phyloP scores from a whole-genome alignment of 2,113 vertebrate genomes.

The Ellobius talpinus region DNA sequence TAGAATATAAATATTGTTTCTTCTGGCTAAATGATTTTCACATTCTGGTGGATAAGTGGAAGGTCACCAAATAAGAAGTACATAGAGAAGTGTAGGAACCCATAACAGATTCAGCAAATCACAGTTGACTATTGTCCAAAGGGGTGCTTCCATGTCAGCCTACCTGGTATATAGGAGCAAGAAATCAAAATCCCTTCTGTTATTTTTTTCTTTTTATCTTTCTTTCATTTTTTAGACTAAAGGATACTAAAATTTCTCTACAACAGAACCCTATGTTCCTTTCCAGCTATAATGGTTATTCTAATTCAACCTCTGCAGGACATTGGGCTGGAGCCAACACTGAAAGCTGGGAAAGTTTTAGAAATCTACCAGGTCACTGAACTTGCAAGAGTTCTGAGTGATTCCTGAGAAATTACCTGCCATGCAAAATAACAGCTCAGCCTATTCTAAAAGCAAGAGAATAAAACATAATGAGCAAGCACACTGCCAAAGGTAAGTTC shows the following conservation, averaged over 20 bases:
- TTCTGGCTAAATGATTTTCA: background rate
- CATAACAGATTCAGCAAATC: background rate
- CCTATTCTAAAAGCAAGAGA: background rate
- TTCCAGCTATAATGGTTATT: slow-evolving; percentile 26
- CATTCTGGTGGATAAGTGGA: background rate
- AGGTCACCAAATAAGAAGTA: background rate
- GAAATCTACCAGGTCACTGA: background rate
- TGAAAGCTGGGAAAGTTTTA: background rate
- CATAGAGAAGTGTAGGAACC: background rate
- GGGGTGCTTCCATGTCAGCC: background rate
- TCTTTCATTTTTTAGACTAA: background rate
- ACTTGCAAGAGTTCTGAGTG: background rate
- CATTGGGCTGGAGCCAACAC: background rate
- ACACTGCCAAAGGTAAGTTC: background rate
- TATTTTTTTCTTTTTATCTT: background rate
- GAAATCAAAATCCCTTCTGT: background rate
- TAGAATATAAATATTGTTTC: background rate
- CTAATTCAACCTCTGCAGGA: background rate
- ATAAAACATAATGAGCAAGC: slow-evolving; percentile 28
- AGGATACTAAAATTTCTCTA: background rate
- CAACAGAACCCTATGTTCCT: background rate
- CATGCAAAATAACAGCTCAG: background rate
- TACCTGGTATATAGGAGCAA: background rate
- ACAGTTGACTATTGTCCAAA: background rate
- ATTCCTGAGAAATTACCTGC: background rate